Evolutionary conservation across 2,888 invertebrate species (phyloP), one percentile per base, ranked within the genome.

Genomic region (Oeneis ivallda): DNA sequence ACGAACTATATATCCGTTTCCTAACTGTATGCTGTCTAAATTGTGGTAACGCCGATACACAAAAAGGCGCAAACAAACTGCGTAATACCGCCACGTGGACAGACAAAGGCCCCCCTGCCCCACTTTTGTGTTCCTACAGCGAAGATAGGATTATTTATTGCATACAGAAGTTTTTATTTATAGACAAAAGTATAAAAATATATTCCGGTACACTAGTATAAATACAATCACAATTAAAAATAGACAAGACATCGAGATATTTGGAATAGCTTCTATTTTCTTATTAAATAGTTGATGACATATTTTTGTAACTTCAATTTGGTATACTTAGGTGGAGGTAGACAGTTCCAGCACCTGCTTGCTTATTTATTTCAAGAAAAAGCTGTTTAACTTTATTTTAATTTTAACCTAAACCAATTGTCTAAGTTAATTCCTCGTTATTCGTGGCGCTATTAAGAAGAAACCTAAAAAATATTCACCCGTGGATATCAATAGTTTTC

Each of bases 31-130:
- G 11, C 15, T 41, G n/a, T 17, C 19, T 41, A 5, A 41, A 41
- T 19, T 41, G 37, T 54, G 56, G 39, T 41, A 11, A 26, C 11
- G 9, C 41, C 15, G 41, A 66, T 59, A 66, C 15, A 52, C 60
- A 61, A 71, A 74, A 75, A 75, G 50, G 52, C 52, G 39, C 37
- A 50, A 73, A 73, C 71, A 74, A 76, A 79, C 78, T 80, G 76
- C 82, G 82, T 66, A 81, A 70, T 71, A 70, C 59, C 67, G 74
- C 75, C 81, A 80, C 80, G 81, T 81, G 80, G 76, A 69, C 67
- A 64, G 60, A 73, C 69, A 67, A 68, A 66, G 62, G 71, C 68
- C 73, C 76, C 76, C 75, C 70, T 79, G 82, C 74, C 81, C 81
- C 74, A 81, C 60, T 73, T 79, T 61, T 64, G 57, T 70, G 71